phyloP scores from a whole-genome alignment of 2,797 vertebrate species.

The Sphenodon punctatus region DNA sequence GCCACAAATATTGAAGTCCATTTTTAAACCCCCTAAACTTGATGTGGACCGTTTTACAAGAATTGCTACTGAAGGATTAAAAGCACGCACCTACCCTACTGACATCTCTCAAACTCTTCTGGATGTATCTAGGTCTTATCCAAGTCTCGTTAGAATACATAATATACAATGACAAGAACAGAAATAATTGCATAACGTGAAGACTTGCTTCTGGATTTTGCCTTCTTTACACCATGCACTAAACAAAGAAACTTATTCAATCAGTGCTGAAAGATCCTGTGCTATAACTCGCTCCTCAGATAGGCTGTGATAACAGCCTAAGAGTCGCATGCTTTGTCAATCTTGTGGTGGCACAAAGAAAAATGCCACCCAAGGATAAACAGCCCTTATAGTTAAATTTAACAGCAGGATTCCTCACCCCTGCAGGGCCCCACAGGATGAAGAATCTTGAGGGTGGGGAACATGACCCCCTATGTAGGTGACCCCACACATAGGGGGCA shows the following conservation, averaged over 20 bases:
- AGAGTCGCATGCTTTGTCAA: neutral
- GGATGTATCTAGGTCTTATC: fast-evolving
- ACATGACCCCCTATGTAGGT: no score
- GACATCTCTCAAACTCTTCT: neutral
- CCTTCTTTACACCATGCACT: neutral
- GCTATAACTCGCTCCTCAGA: neutral
- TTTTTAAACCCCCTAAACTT: fast-evolving
- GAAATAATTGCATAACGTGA: neutral
- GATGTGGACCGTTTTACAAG: neutral
- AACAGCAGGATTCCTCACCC: no score
- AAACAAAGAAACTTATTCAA: neutral
- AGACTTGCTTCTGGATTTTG: neutral
- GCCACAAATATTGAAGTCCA: neutral
- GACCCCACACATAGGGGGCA: no score
- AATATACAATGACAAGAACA: fast-evolving
- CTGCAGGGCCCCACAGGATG: no score
- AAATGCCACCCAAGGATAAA: no score
- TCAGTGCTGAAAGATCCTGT: neutral
- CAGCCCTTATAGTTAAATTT: no score
- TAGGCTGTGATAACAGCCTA: neutral
- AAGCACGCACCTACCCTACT: neutral
- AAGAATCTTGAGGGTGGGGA: no score
- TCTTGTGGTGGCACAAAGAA: neutral
- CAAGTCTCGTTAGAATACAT: fast-evolving
- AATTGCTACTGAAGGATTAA: neutral